Conservation (phyloP, 2,113 vertebrate species). For the Cyprinodon variegatus region DNA sequence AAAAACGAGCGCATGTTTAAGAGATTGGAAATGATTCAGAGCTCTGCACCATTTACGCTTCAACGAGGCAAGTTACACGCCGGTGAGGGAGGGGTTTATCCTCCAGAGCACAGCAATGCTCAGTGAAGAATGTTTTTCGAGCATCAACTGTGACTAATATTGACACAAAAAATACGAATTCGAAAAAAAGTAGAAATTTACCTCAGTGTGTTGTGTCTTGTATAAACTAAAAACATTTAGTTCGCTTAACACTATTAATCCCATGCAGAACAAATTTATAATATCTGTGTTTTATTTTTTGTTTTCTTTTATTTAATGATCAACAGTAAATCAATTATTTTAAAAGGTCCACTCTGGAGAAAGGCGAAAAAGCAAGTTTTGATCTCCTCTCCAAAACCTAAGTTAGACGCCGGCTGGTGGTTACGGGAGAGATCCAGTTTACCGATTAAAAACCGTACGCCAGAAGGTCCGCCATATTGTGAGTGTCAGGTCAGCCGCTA, state of each 20-base stretch:
- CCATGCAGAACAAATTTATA: not conserved
- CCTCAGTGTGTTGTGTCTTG: not conserved
- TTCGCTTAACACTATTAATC: not conserved
- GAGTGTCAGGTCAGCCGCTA: not conserved
- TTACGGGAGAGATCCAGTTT: not conserved
- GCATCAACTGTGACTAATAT: not conserved
- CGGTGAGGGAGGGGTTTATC: not conserved
- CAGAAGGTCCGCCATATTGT: not conserved
- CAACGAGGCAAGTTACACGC: not conserved
- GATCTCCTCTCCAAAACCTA: not conserved
- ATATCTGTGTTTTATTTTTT: not conserved
- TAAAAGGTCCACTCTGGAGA: too few species aligned
- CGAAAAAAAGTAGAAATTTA: not conserved
- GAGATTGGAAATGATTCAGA: constrained; percentile 44
- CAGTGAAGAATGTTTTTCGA: not conserved
- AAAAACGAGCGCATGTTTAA: constrained; percentile 35
- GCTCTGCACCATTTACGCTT: not conserved
- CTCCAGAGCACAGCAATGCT: not conserved
- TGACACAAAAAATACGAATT: not conserved
- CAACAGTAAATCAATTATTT: not conserved
- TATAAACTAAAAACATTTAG: not conserved
- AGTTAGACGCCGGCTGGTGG: not conserved
- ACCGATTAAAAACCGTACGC: not conserved
- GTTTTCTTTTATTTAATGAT: not conserved
- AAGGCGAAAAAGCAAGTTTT: not conserved